Evolutionary conservation across 2,888 invertebrate species (phyloP), one percentile per base, ranked within the genome.

Genomic region (Scotopteryx bipunctaria): DNA sequence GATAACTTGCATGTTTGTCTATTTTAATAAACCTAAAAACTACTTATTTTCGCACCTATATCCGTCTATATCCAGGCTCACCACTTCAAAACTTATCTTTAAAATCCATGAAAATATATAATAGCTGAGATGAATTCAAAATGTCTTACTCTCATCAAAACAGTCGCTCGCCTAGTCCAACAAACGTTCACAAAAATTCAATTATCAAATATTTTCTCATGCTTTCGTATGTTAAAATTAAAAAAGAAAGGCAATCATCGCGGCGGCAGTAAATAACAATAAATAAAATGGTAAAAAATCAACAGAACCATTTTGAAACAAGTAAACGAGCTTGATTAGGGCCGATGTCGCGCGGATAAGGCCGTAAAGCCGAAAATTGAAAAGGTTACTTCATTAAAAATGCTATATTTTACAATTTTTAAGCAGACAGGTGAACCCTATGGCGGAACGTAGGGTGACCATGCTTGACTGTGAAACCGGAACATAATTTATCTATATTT

Each of bases 311-410:
- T 57, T 67, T 64, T 67, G 73, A 74, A 76, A 80, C 76, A 78
- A 79, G 75, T 72, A 76, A 81, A 79, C 73, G 76, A 73, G 78
- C 77, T 74, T 84, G 86, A 88, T 90, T 86, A 87, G 77, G 78
- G 69, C 76, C 79, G 90, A 90, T 90, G 88, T 89, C 86, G 84
- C 90, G 87, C 90, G 86, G 90, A 90, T 90, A 89, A 83, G 83
- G 76, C 73, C 75, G 72, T 83, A 86, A 81, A 83, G 76, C 76
- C 83, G 83, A 86, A 89, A 90, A 90, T 89, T 90, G 88, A 89
- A 89, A 89, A 84, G 81, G 88, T 78, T 77, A 75, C 73, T 78
- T 86, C 85, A 90, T 90, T 89, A 89, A 86, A 90, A 87, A 89
- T 83, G 76, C 88, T 75, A 88, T 90, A 89, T 85, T 87, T 90